Evolutionary conservation across 2,113 vertebrate genomes (phyloP), one percentile per base, ranked within the genome.

Genomic region (Oreotrochilus melanogaster): DNA sequence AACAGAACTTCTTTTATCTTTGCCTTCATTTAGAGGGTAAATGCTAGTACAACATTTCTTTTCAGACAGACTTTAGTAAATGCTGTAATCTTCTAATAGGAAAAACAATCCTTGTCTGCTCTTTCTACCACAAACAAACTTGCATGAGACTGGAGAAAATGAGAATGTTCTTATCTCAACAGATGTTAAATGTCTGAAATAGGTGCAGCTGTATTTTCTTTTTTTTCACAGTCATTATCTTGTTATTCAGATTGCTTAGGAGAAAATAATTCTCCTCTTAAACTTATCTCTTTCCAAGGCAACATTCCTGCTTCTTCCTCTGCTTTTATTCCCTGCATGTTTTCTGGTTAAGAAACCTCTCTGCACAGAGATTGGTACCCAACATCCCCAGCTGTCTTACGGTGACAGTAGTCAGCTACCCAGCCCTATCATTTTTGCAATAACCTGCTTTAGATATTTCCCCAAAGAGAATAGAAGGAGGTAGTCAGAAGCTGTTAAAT

Each of bases 331-430:
- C 64, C 28, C 27, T 39, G 7, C 3, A 5, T 31, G 4, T 39
- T 66, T 89, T 67, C 66, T 85, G 8, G 6, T 71, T 74, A 47
- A 70, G 51, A 66, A 82, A 3, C 3, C 31, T 58, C 39, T 17
- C 18, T 78, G 18, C 16, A 17, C 5, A 31, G 25, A 60, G 14
- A 21, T 18, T 57, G n/a, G 23, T 89, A 58, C 3, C 6, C 14
- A 78, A 24, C 7, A 56, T 12, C 4, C 5, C 23, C 1, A 0
- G 3, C 18, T 53, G 6, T 14, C 22, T 67, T 65, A 35, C 37
- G 62, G n/a, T 33, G 19, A 39, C 4, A 50, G 33, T 8, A 81
- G 28, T 22, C 7, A 39, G n/a, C n/a, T 31, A 42, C 5, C 6
- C 10, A 61, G 78, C 2, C 10, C 19, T 10, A 25, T n/a, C 5